Evolutionary conservation across 1,140 invertebrate species (phyloP), one percentile per base, ranked within the genome.

Genomic region (Camponotus pennsylvanicus): DNA sequence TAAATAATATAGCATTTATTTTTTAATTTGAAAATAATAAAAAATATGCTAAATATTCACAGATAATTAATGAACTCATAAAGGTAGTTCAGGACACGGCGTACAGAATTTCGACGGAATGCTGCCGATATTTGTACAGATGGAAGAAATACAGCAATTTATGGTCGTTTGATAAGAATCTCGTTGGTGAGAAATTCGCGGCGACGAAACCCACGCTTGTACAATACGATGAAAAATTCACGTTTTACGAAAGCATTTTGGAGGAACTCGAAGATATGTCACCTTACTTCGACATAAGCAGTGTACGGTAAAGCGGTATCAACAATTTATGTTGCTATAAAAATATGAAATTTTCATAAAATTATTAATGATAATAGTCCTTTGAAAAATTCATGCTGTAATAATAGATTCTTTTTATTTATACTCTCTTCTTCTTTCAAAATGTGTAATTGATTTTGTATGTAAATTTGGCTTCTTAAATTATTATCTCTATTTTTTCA

Each of bases 191-290:
- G 88, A 97, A 97, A 93, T 99, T 98, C 95, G 95, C 97, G 4
- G 94, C 95, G 42, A 97, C 97, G 73, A 96, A 97, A 92, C 97
- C 97, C 4, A 96, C 97, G 15, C 96, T 98, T 5, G 95, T 96
- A 32, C 96, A 97, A 85, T 98, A 97, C 95, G 97, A 98, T 91
- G 97, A 98, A 84, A 97, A 97, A 94, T 97, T 99, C 90, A 96
- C 97, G 91, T 98, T 97, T 94, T 98, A 98, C 93, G 96, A 96
- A 89, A 96, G 97, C 77, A 97, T 98, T 9, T 96, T 98, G n/a
- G 95, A 96, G 3, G 97, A 98, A 86, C 93, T 98, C 49, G 90
- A 96, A 9, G 95, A 96, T 3, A 96, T 96, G 89, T 92, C 95
- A 13, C 93, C 95, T 78, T 96, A 96, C 90, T 94, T 96, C 6